Evolutionary conservation across 2,888 invertebrate genomes (phyloP), one percentile per base, ranked within the genome.

Genomic region (Pinctada fucata): DNA sequence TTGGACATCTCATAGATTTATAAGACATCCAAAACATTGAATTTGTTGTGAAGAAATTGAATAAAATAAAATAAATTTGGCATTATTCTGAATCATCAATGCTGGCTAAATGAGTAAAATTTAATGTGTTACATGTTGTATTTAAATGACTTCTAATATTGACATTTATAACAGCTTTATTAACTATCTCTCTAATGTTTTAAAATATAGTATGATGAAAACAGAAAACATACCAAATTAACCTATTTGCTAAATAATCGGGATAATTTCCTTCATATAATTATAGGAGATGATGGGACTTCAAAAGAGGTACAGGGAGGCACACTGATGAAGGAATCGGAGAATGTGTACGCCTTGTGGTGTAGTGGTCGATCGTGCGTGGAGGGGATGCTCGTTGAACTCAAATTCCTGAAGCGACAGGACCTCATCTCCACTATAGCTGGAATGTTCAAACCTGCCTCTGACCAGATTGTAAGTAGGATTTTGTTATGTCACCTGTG

Each of bases 351-450:
- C 93, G 96, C 96, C 0, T 94, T 99, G 85, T 99, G 99, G 97
- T 99, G 99, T 92, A 97, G 97, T 85, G 99, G 99, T 0, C 94
- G 99, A 63, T 95, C 96, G 13, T 98, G 97, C 91, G 97, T 98
- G 88, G 98, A 99, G 91, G 99, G 99, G 58, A 97, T 99, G 97
- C 94, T 99, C 76, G 96, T 99, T 0, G 98, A 99, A 90, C 94
- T 99, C 74, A 97, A 97, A 92, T 95, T 99, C 83, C 95, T 99
- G 74, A 99, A 93, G 94, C 95, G 99, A 64, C 99, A 99, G 94
- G 99, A 99, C 93, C 93, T 99, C 74, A 96, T 99, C 2, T 96
- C 97, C 74, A 94, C 97, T 10, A 93, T 98, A 1, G 94, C 97
- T 1, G 96, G 97, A 64, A 93, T 97, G 81, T 95, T 98, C 91